These are phyloP conservation scores for Dromaius novaehollandiae DNA, from an alignment of 2,113 vertebrate genomes.

Conservation along the genomic window DNA sequence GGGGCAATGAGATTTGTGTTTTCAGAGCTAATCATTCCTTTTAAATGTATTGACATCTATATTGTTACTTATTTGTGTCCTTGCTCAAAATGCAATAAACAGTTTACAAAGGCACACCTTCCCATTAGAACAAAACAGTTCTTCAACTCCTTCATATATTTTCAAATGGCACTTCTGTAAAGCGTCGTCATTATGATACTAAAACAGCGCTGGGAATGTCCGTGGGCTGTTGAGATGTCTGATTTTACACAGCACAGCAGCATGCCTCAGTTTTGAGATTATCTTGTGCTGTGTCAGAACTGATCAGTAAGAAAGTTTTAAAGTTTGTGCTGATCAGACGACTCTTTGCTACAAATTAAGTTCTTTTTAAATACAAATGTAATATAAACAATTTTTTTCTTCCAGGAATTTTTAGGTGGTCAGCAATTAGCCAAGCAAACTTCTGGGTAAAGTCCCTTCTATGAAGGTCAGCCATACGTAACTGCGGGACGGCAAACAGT, in stretches of 20 bases:
- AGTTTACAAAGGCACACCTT: neutral
- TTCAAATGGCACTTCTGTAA: conserved; percentile 29
- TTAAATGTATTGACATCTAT: neutral
- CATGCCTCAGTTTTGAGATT: neutral
- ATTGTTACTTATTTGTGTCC: neutral
- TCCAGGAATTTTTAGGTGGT: neutral
- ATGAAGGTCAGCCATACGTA: neutral
- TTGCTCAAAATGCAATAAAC: neutral
- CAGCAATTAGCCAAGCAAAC: neutral
- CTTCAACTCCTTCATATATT: neutral
- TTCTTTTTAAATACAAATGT: neutral
- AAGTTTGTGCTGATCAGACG: neutral
- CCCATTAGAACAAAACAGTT: neutral
- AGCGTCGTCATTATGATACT: neutral
- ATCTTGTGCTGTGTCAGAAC: neutral
- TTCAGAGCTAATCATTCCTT: neutral
- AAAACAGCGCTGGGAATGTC: neutral
- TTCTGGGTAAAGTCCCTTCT: conserved; percentile 62
- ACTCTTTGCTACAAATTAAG: neutral
- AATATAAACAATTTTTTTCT: neutral
- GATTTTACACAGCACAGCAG: neutral
- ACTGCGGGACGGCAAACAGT: neutral
- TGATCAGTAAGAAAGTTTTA: neutral
- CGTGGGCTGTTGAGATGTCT: accelerated
- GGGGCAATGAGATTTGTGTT: neutral